Base-by-base conservation (phyloP, 53 echinoderm and acorn worm species). In the Henricia sp. region DNA sequence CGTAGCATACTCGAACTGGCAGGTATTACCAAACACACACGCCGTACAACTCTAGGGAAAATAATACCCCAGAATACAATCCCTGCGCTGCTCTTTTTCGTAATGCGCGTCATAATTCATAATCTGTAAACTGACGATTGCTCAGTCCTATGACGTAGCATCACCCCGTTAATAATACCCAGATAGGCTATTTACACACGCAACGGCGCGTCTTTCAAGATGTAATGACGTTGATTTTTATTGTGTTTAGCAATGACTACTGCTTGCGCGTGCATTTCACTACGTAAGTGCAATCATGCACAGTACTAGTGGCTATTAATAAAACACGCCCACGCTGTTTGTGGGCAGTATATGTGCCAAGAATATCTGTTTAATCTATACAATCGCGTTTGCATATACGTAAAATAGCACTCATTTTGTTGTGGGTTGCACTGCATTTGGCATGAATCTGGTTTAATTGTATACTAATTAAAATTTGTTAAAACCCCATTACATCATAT, bases 1-100 rank as follows among this genome's bases (percentile, higher is more conserved):
- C 80, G 80, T 48, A 80, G 62, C 64, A 80, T 80, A 46, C 80
- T 80, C 10, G 80, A 80, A 35, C 80, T 80, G 13, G 80, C 80
- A 80, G 80, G 80, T 80, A 64, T 63, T 26, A 33, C 11, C 28
- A 38, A 0, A 8, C 6, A 42, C 21, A 17, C 16, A 57, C 0
- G 3, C 37, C n/a, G n/a, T n/a, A n/a, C n/a, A n/a, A n/a, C n/a
- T n/a, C n/a, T n/a, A n/a, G n/a, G n/a, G n/a, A n/a, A 60, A 33
- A 60, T 29, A 29, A 32, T 0, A 25, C n/a, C n/a, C n/a, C n/a
- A n/a, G n/a, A n/a, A n/a, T n/a, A n/a, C n/a, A n/a, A n/a, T n/a
- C n/a, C n/a, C n/a, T n/a, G n/a, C n/a, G n/a, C n/a, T n/a, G n/a
- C n/a, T n/a, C 39, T 37, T n/a, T 21, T 26, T 67, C n/a, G 8